Evolutionary conservation across 1,140 invertebrate species (phyloP), one percentile per base, ranked within the genome.

Genomic region (Cylas formicarius): DNA sequence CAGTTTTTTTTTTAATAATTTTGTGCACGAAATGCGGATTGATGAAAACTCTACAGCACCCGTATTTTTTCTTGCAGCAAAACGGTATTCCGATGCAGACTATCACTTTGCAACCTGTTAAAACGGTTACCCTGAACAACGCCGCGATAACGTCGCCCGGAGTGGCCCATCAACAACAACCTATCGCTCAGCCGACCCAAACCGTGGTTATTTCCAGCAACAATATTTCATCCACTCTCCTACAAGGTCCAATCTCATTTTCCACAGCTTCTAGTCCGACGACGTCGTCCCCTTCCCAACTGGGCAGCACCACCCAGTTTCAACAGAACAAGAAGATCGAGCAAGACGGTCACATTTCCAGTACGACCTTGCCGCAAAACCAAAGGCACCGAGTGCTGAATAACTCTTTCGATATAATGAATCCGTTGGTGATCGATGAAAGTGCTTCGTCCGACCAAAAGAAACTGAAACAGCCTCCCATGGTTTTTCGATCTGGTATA

Each of bases 331-430:
- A 57, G 17, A 44, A 53, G 24, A 47, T 44, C 26, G 48, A 57
- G 14, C 44, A 49, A 14, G 42, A 54, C 14, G 45, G 45, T 10
- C 52, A 52, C 8, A 44, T 55, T 29, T 50, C 47, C 8, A 53
- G 53, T 34, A 58, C 53, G 4, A 50, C 50, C 7, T 27, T 44
- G 27, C 14, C 35, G 4, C 49, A 48, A 20, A 43, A 14, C 3
- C 53, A 50, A 18, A 33, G 44, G 3, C 50, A 44, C 1, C 48
- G 59, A 11, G 33, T 58, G 8, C 48, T 63, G 6, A 49, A 63
- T 16, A 66, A 66, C 48, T 64, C 62, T 29, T 66, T 66, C 39
- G 63, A 66, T 39, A 61, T 66, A 7, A 59, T 63, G 41, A 64
- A 66, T 32, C 57, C 55, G 1, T 28, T 62, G n/a, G 55, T 59